Base-by-base conservation (phyloP, 1,140 invertebrate species). In the Bombus difficillimus region DNA sequence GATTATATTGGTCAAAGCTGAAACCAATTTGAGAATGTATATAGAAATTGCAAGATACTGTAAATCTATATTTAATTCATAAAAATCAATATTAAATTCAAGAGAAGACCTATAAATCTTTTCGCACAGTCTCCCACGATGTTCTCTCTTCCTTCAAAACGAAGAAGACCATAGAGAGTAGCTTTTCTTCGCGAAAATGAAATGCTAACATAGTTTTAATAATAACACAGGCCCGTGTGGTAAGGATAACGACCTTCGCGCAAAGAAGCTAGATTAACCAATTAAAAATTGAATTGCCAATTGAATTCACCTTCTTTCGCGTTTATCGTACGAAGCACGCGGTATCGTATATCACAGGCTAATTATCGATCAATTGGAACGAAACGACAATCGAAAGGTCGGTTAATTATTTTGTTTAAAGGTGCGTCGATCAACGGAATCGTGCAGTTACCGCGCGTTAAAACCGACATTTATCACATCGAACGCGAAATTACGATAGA, bases 391-490 rank as follows among this genome's bases (percentile, higher is more conserved):
- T 59, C 25, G 25, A 59, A 39, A 18, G 8, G 37, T 37, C 1
- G 13, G 32, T 37, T 4, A 39, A 59, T 59, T 76, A 59, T 13
- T 3, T 59, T 5, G 53, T 75, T 59, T 10, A n/a, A 59, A 75
- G 13, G 25, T 22, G 3, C 34, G 9, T 9, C 32, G 6, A 34
- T 8, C 47, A 53, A 53, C 5, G 18, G 32, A 9, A 22, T 9
- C 28, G 22, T 3, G 41, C 22, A 59, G 37, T 76, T 53, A 53
- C 18, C 47, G 47, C 47, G 47, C 47, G 18, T 53, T 39, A 8
- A 76, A 76, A 76, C 28, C 74, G 28, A 57, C 25, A 22, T 74
- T 74, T 53, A 53, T 34, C n/a, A 53, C 53, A 74, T 34, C 5
- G n/a, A 32, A 53, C 15, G 41, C 9, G n/a, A 34, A 74, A 32